Percentiles rank a stretch among this genome's conserved stretches.
These are phyloP conservation scores for Epirrhoe tristata DNA, from an alignment of 2,888 invertebrate genomes.

Conservation along the genomic window DNA sequence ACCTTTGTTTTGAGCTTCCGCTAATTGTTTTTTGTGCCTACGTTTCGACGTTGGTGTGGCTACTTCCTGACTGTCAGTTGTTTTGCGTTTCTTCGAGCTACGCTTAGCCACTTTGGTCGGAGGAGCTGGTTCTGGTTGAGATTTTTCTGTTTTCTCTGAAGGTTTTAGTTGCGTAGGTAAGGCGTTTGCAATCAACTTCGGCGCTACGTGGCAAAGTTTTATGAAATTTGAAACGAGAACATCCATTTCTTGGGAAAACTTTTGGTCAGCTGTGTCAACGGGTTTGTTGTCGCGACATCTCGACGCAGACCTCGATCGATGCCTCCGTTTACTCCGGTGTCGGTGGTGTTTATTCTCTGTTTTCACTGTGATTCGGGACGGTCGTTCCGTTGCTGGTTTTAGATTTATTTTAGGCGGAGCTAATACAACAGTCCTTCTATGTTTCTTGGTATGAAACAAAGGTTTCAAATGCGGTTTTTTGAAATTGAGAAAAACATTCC, in stretches of 20 bases:
- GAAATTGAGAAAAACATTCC: slow-evolving; percentile 80
- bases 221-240: slow-evolving; percentile 74
- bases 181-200: slow-evolving; percentile 68
- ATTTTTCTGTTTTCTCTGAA: slow-evolving; percentile 84
- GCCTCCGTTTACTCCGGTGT: slow-evolving; percentile 78
- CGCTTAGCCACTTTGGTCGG: slow-evolving; percentile 84
- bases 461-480: slow-evolving; percentile 76
- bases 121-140: slow-evolving; percentile 70
- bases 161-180: slow-evolving; percentile 62
- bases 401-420: slow-evolving; percentile 80
- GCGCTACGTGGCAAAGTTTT: slow-evolving; percentile 78
- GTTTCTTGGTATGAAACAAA: slow-evolving; percentile 82
- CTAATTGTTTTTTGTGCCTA: slow-evolving; percentile 85
- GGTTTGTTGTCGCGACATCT: slow-evolving; percentile 86
- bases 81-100: slow-evolving; percentile 89
- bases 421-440: slow-evolving; percentile 82
- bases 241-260: slow-evolving; percentile 80
- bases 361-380: slow-evolving; percentile 75
- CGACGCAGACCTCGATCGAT: slow-evolving; percentile 78
- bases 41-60: slow-evolving; percentile 81
- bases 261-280: slow-evolving; percentile 85
- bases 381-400: slow-evolving; percentile 73
- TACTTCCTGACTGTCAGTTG: slow-evolving; percentile 84
- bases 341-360: slow-evolving; percentile 79
- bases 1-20: slow-evolving; percentile 84